Evolutionary conservation across 2,113 vertebrate species (phyloP), one percentile per base, ranked within the genome.

Genomic region (Oreotrochilus melanogaster): DNA sequence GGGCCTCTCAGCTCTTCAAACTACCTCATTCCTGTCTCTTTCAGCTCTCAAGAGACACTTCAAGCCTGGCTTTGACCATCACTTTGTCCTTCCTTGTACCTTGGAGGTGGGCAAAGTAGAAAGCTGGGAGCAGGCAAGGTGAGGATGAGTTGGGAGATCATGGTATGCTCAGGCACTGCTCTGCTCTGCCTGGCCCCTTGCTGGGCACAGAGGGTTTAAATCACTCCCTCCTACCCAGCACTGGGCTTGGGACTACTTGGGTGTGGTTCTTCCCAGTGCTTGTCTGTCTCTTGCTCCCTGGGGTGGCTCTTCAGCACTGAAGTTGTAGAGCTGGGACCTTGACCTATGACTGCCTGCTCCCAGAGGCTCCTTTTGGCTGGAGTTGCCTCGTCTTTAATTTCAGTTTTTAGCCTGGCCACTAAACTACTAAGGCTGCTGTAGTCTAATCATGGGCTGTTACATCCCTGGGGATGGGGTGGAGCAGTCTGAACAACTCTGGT

Each of bases 81-180:
- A 1, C 39, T 93, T 35, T 66, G 7, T 47, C 43, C 53, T 71
- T 37, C 25, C 18, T 43, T 35, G 47, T 42, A 62, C 50, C 64
- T 25, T 27, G 35, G 51, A 35, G 10, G 3, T 11, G 10, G 24
- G 11, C 21, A 23, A 50, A 43, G n/a, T 15, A 24, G 28, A 28
- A n/a, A n/a, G 7, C 21, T 24, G 21, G 39, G 58, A 65, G 13
- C 43, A 66, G 51, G 58, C 7, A 28, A 66, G 66, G 25, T 47
- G 18, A 16, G 58, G 13, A 21, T 24, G 58, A 73, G 30, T 25
- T 30, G 47, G 54, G n/a, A 58, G 35, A 27, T 30, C 27, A 6
- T 33, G 15, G 15, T 39, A 9, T 2, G 0, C 28, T 45, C 0
- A 0, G 58, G 18, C 33, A 10, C n/a, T 16, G 39, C 15, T 48